phyloP scores from a whole-genome alignment of 2,113 vertebrate species.

The Hipposideros armiger region DNA sequence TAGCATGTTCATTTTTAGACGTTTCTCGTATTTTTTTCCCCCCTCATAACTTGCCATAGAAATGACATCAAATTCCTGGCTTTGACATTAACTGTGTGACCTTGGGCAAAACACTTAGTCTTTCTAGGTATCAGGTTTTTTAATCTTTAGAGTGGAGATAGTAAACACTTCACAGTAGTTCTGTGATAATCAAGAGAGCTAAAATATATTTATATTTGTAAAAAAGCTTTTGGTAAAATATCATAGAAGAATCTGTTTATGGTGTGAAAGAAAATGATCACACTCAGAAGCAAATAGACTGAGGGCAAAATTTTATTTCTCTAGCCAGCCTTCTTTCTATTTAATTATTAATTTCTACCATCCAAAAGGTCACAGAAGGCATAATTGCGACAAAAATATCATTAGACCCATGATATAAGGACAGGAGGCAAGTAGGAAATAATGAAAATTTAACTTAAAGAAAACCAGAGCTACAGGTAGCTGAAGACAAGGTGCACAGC shows the following conservation, averaged over 20 bases:
- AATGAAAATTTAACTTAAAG: neutral
- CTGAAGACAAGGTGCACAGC: accelerated
- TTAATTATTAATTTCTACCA: constrained; percentile 52
- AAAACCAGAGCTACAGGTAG: neutral
- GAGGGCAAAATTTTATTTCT: constrained; percentile 22
- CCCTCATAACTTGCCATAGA: neutral
- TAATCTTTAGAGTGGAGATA: neutral
- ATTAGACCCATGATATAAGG: neutral
- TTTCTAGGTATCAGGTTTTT: constrained; percentile 36
- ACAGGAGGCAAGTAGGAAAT: neutral
- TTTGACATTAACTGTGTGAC: constrained; percentile 41
- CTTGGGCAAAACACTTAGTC: neutral
- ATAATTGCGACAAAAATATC: neutral
- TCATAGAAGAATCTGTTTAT: neutral
- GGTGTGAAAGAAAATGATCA: neutral
- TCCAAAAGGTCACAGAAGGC: neutral
- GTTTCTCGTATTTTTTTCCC: neutral
- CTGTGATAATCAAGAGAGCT: neutral
- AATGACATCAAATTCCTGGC: constrained; percentile 38
- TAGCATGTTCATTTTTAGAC: constrained; percentile 48
- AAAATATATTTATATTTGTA: constrained; percentile 40
- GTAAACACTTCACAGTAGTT: neutral
- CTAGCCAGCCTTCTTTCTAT: neutral
- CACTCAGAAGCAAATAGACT: neutral
- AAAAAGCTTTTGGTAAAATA: constrained; percentile 21